Evolutionary conservation across 2,888 invertebrate genomes (phyloP).

Genomic region (Eristalinus sepulchralis): DNA sequence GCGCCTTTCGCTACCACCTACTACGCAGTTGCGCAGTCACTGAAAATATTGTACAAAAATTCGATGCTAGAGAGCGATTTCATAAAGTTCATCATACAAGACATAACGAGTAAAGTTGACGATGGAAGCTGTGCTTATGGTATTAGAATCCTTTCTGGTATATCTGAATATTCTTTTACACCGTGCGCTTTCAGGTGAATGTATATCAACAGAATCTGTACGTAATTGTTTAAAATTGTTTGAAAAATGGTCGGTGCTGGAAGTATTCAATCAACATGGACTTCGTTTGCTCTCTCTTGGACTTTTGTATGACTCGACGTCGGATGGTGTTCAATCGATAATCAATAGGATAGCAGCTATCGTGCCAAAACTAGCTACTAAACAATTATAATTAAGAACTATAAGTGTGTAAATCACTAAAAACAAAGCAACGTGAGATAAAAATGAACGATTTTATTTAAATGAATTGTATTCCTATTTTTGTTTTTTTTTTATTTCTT

Average conservation of each 20-base stretch:
- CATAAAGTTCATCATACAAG: slow-evolving; percentile 85
- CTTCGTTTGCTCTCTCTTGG: slow-evolving; percentile 81
- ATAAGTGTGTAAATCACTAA: slow-evolving; percentile 26
- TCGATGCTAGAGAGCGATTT: slow-evolving; percentile 86
- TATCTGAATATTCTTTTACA: background rate
- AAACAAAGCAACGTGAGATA: background rate
- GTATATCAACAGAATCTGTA: slow-evolving; percentile 92
- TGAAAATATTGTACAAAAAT: slow-evolving; percentile 80
- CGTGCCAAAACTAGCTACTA: slow-evolving; percentile 75
- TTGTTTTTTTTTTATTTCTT: slow-evolving; percentile 7
- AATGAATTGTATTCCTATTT: slow-evolving; percentile 7
- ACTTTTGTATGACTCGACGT: slow-evolving; percentile 80
- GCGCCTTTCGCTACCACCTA: slow-evolving; percentile 90
- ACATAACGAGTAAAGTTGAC: slow-evolving; percentile 85
- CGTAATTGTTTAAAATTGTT: slow-evolving; percentile 91
- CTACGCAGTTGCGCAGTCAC: slow-evolving; percentile 84
- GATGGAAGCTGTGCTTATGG: slow-evolving; percentile 84
- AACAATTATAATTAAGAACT: slow-evolving; percentile 35
- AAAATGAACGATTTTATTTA: slow-evolving; percentile 2
- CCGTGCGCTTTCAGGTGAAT: slow-evolving; percentile 86
- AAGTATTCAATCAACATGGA: slow-evolving; percentile 81
- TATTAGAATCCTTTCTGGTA: slow-evolving; percentile 77
- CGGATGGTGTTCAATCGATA: slow-evolving; percentile 77
- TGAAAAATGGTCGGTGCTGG: slow-evolving; percentile 90
- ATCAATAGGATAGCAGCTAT: slow-evolving; percentile 77